These are phyloP conservation scores for Macrosiphum euphorbiae DNA, from an alignment of 2,888 invertebrate species.

Conservation along the genomic window DNA sequence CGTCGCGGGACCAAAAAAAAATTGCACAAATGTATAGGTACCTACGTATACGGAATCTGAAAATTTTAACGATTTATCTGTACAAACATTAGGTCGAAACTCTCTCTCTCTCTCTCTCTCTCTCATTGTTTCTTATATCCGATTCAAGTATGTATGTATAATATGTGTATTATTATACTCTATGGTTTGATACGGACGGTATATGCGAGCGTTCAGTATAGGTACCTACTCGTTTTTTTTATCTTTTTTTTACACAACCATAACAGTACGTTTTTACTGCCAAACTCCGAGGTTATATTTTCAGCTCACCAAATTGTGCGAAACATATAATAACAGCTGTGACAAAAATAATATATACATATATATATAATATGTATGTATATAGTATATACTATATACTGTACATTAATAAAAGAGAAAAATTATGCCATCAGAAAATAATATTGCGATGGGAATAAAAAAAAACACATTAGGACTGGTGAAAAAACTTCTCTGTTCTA, in stretches of 20 bases:
- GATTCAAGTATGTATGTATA: not conserved
- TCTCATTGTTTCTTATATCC: constrained; percentile 21
- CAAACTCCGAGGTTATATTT: constrained; percentile 30
- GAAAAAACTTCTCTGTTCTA: not conserved
- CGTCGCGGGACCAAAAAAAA: not conserved
- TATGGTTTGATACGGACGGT: not conserved
- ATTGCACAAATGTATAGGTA: not conserved
- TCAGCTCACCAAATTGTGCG: constrained; percentile 20
- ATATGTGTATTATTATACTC: not conserved
- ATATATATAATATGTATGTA: too few species aligned
- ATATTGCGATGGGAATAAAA: constrained; percentile 31
- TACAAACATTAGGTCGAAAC: not conserved
- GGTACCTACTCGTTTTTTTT: not conserved
- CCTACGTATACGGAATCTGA: not conserved
- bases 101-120: constrained; percentile 12
- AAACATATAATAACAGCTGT: constrained; percentile 30
- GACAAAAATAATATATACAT: constrained; percentile 15
- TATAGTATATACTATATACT: not conserved
- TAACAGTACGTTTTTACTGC: constrained; percentile 32
- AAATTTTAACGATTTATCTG: not conserved
- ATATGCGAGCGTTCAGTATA: not conserved
- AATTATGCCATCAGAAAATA: constrained; percentile 32
- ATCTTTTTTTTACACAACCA: constrained; percentile 17
- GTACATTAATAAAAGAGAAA: constrained; percentile 13
- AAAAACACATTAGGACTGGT: constrained; percentile 18